phyloP scores from a whole-genome alignment of 2,888 invertebrate genomes.

The Platerodrilus igneus region DNA sequence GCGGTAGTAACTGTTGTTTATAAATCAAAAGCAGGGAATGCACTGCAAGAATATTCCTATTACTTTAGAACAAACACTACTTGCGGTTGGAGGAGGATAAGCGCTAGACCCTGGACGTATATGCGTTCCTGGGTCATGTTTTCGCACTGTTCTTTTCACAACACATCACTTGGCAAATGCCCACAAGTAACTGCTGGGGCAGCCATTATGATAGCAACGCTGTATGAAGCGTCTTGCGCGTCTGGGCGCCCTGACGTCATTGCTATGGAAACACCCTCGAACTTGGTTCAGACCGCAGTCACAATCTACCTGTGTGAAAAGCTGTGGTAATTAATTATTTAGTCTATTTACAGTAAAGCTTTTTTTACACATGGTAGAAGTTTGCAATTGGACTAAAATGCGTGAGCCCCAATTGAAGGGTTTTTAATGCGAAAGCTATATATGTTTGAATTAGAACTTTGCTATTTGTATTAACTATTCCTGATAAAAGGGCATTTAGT shows the following conservation, averaged over 20 bases:
- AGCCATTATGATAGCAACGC: conserved; percentile 33
- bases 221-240: conserved; percentile 29
- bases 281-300: conserved; percentile 32
- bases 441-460: too few species aligned
- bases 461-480: too few species aligned
- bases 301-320: conserved; percentile 27
- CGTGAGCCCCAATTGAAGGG: too few species aligned
- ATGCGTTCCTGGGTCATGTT: conserved; percentile 28
- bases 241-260: conserved; percentile 48
- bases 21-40: conserved; percentile 25
- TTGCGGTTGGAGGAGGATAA: conserved; percentile 20
- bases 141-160: conserved; percentile 26
- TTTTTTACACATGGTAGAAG: too few species aligned
- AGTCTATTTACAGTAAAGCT: too few species aligned
- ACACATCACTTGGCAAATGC: conserved; percentile 22
- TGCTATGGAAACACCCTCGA: conserved; percentile 39
- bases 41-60: conserved; percentile 25
- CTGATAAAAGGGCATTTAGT: too few species aligned
- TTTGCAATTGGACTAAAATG: too few species aligned
- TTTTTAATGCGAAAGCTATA: too few species aligned
- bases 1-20: conserved; percentile 30
- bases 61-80: conserved; percentile 28
- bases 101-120: conserved; percentile 25
- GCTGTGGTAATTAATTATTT: too few species aligned
- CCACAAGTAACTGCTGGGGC: conserved; percentile 27